Evolutionary conservation across 2,888 invertebrate species (phyloP), one percentile per base, ranked within the genome.

Genomic region (Lepidochrysops patricia): DNA sequence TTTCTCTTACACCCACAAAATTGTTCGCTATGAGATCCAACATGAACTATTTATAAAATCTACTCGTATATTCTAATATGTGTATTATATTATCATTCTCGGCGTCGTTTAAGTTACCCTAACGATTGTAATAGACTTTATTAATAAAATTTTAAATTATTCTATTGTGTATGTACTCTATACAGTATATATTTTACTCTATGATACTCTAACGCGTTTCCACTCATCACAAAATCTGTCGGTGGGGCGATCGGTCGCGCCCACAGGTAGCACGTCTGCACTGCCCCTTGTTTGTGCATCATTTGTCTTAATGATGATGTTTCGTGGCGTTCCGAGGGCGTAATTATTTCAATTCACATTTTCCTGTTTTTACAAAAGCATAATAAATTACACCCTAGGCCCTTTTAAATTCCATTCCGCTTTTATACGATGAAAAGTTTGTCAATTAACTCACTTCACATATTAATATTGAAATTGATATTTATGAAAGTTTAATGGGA

Each of bases 301-400:
- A 32, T 54, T 54, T 54, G 19, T 54, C 54, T 32, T 54, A 54
- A 54, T 54, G 54, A 54, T 32, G 54, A 54, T 54, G 32, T 54
- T 52, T 52, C 52, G 52, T 54, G 32, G 54, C 32, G 29, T 54
- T 54, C 19, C 32, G 54, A 54, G 54, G 54, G 52, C 54, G 54
- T 32, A 54, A 54, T 54, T 54, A 54, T 54, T 54, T 54, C 54
- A 54, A 54, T 54, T 54, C 54, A 54, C 54, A 54, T 54, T 54
- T 54, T 32, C 19, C 54, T 54, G 32, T 54, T 54, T 54, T 54
- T 54, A 54, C 29, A 54, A 54, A 54, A 54, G n/a, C 29, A 54
- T 54, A 54, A 54, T 29, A 54, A 54, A 54, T 54, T 54, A 54
- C 32, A 32, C 54, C 32, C 27, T 19, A 32, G 32, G 32, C 32